Percentiles rank a stretch among this genome's conserved stretches.
Conservation (phyloP, 2,113 vertebrate species). For the Nestor notabilis region DNA sequence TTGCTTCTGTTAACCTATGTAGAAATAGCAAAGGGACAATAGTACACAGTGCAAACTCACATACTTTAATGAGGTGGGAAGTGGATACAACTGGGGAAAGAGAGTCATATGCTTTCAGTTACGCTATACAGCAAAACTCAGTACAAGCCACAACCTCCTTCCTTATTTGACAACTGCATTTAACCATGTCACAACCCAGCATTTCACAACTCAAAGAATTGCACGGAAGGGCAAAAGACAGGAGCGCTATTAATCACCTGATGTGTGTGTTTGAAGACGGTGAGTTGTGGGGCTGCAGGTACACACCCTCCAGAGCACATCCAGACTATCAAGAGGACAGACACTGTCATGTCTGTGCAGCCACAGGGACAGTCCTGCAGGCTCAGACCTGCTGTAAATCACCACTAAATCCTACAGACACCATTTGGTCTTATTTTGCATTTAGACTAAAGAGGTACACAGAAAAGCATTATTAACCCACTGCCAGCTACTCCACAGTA, state of each 20-base stretch:
- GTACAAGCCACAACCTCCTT: neutral
- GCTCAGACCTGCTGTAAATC: neutral
- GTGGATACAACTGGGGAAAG: neutral
- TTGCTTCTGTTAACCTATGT: neutral
- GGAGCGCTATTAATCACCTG: neutral
- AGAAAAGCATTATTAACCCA: neutral
- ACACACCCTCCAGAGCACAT: neutral
- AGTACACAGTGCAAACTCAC: neutral
- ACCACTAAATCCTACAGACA: neutral
- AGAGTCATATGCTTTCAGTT: neutral
- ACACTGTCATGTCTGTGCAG: accelerated
- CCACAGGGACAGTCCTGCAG: neutral
- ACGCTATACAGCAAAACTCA: accelerated
- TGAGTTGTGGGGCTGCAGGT: neutral
- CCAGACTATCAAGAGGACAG: neutral
- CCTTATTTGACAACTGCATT: neutral
- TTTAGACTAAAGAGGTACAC: neutral
- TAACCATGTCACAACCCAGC: neutral
- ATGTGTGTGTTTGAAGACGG: neutral
- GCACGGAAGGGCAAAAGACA: neutral
- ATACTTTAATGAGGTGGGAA: neutral
- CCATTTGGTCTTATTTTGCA: neutral
- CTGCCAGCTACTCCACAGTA: neutral
- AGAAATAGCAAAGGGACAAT: neutral
- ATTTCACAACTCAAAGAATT: neutral